phyloP scores from a whole-genome alignment of 1,140 invertebrate genomes.

The Homalodisca vitripennis region DNA sequence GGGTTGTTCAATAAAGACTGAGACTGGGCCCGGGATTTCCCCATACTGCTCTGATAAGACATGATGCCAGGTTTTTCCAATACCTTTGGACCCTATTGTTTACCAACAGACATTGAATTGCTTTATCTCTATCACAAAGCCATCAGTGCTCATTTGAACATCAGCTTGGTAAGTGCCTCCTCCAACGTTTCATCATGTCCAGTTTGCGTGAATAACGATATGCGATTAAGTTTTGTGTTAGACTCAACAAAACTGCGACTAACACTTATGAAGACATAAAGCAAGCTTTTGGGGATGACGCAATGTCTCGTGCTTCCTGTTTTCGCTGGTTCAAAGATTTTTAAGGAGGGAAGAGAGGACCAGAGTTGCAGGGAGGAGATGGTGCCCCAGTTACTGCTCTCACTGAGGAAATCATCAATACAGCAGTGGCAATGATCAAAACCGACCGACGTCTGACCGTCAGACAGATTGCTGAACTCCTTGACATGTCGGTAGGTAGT shows the following conservation, averaged over 20 bases:
- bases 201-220: not conserved
- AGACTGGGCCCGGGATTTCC: not conserved
- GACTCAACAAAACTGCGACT: conserved; percentile 9
- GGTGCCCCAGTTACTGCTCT: conserved; percentile 9
- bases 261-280: not conserved
- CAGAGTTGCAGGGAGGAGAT: not conserved
- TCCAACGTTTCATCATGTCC: not conserved
- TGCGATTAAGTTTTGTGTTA: conserved; percentile 9
- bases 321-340: not conserved
- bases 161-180: not conserved
- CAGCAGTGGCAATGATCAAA: not conserved
- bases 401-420: not conserved
- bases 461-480: not conserved
- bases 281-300: not conserved
- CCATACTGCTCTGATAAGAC: not conserved
- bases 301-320: not conserved
- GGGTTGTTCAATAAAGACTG: not conserved
- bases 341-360: not conserved
- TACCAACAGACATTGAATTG: not conserved
- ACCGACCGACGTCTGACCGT: not conserved
- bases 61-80: not conserved
- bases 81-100: not conserved
- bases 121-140: not conserved
- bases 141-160: not conserved
- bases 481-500: not conserved